Conservation (phyloP, 2,888 invertebrate species). For the Phyllotreta striolata region DNA sequence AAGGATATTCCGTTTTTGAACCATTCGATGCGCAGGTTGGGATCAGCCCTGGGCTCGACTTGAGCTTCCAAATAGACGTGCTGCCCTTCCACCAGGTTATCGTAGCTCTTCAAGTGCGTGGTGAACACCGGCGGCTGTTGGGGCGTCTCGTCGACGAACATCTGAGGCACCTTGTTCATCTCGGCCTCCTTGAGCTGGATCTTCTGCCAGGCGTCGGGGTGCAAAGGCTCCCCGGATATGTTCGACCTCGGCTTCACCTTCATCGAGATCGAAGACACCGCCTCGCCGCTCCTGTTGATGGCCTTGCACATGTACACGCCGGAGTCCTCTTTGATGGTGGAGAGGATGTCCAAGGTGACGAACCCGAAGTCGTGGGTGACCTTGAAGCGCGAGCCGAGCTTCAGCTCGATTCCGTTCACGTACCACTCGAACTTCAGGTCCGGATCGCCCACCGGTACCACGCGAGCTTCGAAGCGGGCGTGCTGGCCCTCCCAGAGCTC, state of each 20-base stretch:
- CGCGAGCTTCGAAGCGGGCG: constrained; percentile 90
- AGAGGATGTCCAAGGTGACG: constrained; percentile 89
- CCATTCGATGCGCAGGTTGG: constrained; percentile 89
- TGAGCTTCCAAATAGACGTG: constrained; percentile 88
- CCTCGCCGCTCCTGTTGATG: constrained; percentile 92
- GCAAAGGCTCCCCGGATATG: constrained; percentile 83
- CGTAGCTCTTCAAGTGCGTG: constrained; percentile 85
- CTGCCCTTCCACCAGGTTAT: constrained; percentile 85
- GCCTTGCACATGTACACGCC: constrained; percentile 95
- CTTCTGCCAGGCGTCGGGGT: constrained; percentile 92
- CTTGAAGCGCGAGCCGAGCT: constrained; percentile 91
- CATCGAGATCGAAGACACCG: constrained; percentile 89
- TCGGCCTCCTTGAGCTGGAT: constrained; percentile 91
- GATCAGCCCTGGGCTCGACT: constrained; percentile 90
- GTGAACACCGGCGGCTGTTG: constrained; percentile 96
- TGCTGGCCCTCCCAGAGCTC: constrained; percentile 92
- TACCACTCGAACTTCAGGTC: constrained; percentile 95
- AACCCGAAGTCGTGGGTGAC: constrained; percentile 94
- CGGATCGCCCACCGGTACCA: constrained; percentile 93
- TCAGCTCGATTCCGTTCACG: constrained; percentile 90
- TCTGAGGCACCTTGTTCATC: constrained; percentile 88
- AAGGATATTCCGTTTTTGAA: constrained; percentile 89
- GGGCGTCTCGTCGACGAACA: constrained; percentile 84
- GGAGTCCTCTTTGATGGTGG: constrained; percentile 87
- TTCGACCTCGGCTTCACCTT: constrained; percentile 86